Evolutionary conservation across 2,797 vertebrate species (phyloP), one percentile per base, ranked within the genome.

Genomic region (Australoheros facetus): DNA sequence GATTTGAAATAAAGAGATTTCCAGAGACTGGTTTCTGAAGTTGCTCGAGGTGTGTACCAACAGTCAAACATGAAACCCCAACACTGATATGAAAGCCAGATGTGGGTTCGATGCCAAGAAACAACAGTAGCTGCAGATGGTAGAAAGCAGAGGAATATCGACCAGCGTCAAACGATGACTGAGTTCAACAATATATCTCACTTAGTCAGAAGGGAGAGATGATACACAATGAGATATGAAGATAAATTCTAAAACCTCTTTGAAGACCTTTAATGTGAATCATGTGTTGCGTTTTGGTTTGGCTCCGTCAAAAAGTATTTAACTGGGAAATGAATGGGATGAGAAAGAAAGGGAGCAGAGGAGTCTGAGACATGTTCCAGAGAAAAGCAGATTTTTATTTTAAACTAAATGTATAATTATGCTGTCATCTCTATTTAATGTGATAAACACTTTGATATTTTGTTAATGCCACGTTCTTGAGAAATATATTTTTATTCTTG

Each of bases 71-170:
- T 71, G 71, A 87, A 86, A 75, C 79, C 71, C 62, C 14, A 73
- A 82, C 58, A 82, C 23, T 3, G 1, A 48, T 85, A 86, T 72
- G 59, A 79, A 74, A 88, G 80, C 79, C 88, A 90, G 84, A 88
- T 89, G 88, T 89, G 78, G 11, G 13, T 28, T 6, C 1, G 0
- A 11, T 48, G 75, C 84, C 86, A 81, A 77, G 60, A 72, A 81
- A 56, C 74, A 87, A 69, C 90, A 79, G 88, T 89, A 87, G 89
- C 90, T 77, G 79, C 88, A 90, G 89, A 84, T 85, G 87, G 34
- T 75, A 89, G 89, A 88, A 23, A 32, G 56, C 87, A 74, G 85
- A 74, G 70, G 56, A 66, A 32, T 80, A 78, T 77, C 21, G 2
- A 64, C 16, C 55, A 12, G 45, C 59, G 10, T 30, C 4, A 45